Conservation (phyloP, 2,888 invertebrate species). For the Pseudolycoriella hygida region DNA sequence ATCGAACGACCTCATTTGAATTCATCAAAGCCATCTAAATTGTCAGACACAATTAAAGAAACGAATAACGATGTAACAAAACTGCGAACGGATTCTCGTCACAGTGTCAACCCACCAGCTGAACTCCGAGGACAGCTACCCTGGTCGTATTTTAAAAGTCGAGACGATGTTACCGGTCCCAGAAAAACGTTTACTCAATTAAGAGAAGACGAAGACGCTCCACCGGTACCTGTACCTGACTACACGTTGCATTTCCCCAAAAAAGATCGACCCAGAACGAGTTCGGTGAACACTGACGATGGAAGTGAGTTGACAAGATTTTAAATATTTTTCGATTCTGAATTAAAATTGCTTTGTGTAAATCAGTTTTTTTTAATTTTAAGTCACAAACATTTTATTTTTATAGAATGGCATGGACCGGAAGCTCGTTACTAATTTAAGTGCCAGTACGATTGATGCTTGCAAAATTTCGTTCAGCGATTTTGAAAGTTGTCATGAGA, state of each 20-base stretch:
- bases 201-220: slow-evolving; percentile 35
- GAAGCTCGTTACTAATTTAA: slow-evolving; percentile 5
- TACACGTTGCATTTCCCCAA: slow-evolving; percentile 32
- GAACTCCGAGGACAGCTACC: slow-evolving; percentile 40
- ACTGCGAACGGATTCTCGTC: background rate
- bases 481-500: no score
- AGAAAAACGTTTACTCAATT: slow-evolving; percentile 27
- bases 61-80: no score
- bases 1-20: slow-evolving; percentile 5
- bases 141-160: slow-evolving; percentile 37
- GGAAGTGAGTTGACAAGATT: background rate
- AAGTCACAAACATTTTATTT: background rate
- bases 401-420: slow-evolving; percentile 5
- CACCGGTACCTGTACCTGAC: slow-evolving; percentile 42
- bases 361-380: background rate
- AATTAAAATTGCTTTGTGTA: background rate
- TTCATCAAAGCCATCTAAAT: background rate
- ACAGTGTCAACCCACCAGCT: slow-evolving; percentile 15
- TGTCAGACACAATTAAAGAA: no score
- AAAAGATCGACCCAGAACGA: slow-evolving; percentile 20
- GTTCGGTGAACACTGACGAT: slow-evolving; percentile 5
- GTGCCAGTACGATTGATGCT: no score
- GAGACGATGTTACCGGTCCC: slow-evolving; percentile 18
- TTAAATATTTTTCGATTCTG: background rate
- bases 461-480: no score